phyloP scores from a whole-genome alignment of 2,888 invertebrate species.

The Drosophila emarginata region DNA sequence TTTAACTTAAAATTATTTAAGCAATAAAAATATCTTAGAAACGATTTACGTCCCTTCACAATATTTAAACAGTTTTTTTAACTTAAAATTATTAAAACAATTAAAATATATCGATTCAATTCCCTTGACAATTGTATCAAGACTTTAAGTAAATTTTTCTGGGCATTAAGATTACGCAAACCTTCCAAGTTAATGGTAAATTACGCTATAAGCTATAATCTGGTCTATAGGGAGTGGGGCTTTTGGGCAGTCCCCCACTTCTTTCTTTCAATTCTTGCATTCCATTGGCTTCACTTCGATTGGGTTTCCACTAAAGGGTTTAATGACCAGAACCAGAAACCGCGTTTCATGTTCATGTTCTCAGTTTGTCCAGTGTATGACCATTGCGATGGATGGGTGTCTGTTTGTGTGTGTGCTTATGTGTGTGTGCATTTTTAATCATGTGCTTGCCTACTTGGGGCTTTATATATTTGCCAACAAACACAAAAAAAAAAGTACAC shows the following conservation, averaged over 20 bases:
- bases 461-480: slow-evolving; percentile 39
- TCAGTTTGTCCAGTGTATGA: neutral
- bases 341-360: slow-evolving; percentile 30
- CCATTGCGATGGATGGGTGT: slow-evolving; percentile 11
- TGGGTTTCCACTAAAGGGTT: slow-evolving; percentile 43
- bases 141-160: slow-evolving; percentile 23
- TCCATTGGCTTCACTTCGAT: slow-evolving; percentile 37
- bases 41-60: too few species aligned
- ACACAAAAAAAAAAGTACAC: slow-evolving; percentile 20
- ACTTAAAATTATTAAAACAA: too few species aligned
- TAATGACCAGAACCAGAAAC: slow-evolving; percentile 43
- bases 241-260: neutral
- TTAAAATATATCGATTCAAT: too few species aligned
- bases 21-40: too few species aligned
- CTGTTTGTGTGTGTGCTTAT: slow-evolving; percentile 55
- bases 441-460: slow-evolving; percentile 70
- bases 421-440: slow-evolving; percentile 68
- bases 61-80: too few species aligned
- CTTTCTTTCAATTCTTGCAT: slow-evolving; percentile 12
- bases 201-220: slow-evolving; percentile 31
- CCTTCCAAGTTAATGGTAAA: slow-evolving; percentile 32
- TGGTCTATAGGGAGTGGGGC: slow-evolving; percentile 6
- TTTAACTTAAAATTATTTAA: too few species aligned
- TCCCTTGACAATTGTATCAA: neutral
- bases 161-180: slow-evolving; percentile 8